Conservation (phyloP, 1,140 invertebrate genomes). For the Drosophila azteca region DNA sequence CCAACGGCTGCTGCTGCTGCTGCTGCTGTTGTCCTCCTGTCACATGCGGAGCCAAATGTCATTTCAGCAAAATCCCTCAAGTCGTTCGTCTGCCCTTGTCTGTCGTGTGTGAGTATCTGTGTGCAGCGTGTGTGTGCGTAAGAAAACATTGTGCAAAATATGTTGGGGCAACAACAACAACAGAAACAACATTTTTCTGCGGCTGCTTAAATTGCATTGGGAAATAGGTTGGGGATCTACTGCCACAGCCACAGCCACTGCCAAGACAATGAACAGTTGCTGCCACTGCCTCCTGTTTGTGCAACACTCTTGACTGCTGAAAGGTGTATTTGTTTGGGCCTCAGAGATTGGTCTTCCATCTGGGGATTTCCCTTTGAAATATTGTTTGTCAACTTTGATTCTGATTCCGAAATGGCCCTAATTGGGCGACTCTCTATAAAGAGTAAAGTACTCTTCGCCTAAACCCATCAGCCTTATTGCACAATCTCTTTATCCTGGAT, state of each 20-base stretch:
- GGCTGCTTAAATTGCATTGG: conserved; percentile 72
- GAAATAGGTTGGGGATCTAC: conserved; percentile 35
- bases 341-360: too few species aligned
- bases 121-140: conserved; percentile 25
- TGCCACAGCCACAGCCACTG: conserved; percentile 1
- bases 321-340: conserved; percentile 24
- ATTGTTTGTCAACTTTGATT: not conserved
- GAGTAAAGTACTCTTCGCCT: conserved; percentile 7
- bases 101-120: conserved; percentile 23
- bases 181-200: conserved; percentile 62
- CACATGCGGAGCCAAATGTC: conserved; percentile 82
- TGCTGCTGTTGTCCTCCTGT: conserved; percentile 47
- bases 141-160: conserved; percentile 70
- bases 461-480: conserved; percentile 19
- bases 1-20: conserved; percentile 59
- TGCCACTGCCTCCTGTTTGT: conserved; percentile 15
- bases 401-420: not conserved
- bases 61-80: conserved; percentile 83
- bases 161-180: conserved; percentile 23
- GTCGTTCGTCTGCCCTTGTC: conserved; percentile 73
- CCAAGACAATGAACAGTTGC: conserved; percentile 64
- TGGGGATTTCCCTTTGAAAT: not conserved
- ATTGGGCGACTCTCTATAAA: not conserved
- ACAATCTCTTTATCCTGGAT: conserved; percentile 28
- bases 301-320: conserved; percentile 3